Evolutionary conservation across 2,888 invertebrate species (phyloP), one percentile per base, ranked within the genome.

Genomic region (Neuroscelio doddi): DNA sequence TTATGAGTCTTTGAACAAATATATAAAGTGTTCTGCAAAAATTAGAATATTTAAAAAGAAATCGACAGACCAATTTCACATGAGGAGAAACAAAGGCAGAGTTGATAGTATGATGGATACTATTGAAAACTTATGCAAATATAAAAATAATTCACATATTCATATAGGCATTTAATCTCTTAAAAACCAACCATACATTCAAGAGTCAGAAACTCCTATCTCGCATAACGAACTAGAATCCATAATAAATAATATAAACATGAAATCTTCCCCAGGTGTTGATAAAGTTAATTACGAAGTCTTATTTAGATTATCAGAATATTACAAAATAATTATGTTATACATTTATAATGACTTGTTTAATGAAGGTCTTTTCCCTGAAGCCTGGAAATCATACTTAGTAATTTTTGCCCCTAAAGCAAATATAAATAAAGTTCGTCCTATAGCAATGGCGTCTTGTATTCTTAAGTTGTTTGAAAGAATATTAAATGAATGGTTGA

Each of bases 271-370:
- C n/a, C 50, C 63, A 16, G 63, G 57, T 0, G 0, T 42, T 10
- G 52, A 64, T n/a, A 57, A 52, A 49, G 57, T 64, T 7, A 36
- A 21, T 14, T 47, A 52, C 16, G 29, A 24, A 38, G 21, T 64
- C 1, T 30, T 64, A 1, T 1, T 7, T 10, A 32, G 4, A 10
- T 17, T 57, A 24, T 56, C 51, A 17, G 51, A 51, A 41, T 46
- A 38, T 26, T 50, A 38, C 10, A 10, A 46, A 34, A 36, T 44
- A 32, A 12, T 45, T 24, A 12, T 58, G 9, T 26, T 59, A 12
- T 38, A 53, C n/a, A 17, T 46, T 15, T 41, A 39, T 17, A 56
- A 47, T 21, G 30, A 32, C 5, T 10, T 46, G 7, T 41, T 56
- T 21, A 9, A 47, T 24, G 1, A 17, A n/a, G 24, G 27, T 1